phyloP scores from a whole-genome alignment of 2,888 invertebrate species.

The Neoaliturus tenellus region DNA sequence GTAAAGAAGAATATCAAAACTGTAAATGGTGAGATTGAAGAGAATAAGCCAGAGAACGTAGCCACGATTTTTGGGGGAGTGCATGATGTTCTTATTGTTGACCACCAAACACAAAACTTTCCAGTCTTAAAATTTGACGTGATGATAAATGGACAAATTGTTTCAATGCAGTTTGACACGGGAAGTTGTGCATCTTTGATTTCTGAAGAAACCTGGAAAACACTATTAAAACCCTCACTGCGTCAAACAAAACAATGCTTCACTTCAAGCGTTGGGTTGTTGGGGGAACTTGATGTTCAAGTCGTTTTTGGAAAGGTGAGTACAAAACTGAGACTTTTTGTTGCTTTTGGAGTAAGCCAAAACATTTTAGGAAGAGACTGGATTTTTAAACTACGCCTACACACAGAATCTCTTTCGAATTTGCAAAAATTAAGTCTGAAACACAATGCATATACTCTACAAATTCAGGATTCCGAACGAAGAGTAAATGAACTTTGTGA shows the following conservation, averaged over 20 bases:
- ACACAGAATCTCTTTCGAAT: background rate
- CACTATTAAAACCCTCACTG: background rate
- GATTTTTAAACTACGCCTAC: background rate
- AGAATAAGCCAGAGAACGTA: too few relatives aligned
- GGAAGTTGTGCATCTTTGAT: slow-evolving; percentile 19
- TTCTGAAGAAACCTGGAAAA: slow-evolving; percentile 11
- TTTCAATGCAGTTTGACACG: slow-evolving; percentile 36
- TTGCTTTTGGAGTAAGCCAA: background rate
- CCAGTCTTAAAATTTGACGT: too few relatives aligned
- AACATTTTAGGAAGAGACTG: slow-evolving; percentile 7
- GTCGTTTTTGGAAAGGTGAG: slow-evolving; percentile 1
- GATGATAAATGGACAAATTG: too few relatives aligned
- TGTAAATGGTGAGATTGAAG: too few relatives aligned
- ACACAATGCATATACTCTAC: background rate
- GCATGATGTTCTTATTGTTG: too few relatives aligned
- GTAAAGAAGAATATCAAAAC: too few relatives aligned
- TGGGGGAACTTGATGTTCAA: background rate
- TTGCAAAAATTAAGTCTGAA: background rate
- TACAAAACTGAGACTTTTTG: background rate
- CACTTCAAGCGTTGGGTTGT: background rate
- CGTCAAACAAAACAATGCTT: background rate
- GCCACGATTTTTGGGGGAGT: too few relatives aligned
- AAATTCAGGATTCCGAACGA: background rate
- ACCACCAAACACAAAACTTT: too few relatives aligned
- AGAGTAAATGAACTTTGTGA: background rate